These are phyloP conservation scores for Polypterus senegalus DNA, from an alignment of 2,113 vertebrate species.

Conservation along the genomic window DNA sequence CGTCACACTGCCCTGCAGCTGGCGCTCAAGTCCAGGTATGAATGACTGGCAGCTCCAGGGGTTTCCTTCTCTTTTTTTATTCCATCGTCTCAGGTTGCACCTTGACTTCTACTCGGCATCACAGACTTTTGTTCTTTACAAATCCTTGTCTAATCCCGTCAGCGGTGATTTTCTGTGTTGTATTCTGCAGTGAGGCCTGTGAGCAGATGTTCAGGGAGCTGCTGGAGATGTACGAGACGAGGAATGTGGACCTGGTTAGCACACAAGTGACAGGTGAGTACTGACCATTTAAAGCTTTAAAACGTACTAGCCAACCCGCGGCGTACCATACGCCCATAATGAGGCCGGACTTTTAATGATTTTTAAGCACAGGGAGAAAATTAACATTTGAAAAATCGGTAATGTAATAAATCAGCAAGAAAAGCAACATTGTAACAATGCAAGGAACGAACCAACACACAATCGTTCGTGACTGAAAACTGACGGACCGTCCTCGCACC, in stretches of 20 bases:
- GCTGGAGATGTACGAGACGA: conserved; percentile 38
- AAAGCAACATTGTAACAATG: no score
- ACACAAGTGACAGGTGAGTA: conserved; percentile 30
- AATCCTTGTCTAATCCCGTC: neutral
- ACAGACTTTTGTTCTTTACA: neutral
- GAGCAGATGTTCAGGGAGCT: conserved; percentile 58
- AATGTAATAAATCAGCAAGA: no score
- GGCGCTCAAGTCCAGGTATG: conserved; percentile 66
- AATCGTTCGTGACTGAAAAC: no score
- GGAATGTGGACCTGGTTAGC: conserved; percentile 23
- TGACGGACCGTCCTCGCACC: no score
- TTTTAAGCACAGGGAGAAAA: no score
- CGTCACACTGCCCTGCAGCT: conserved; percentile 59
- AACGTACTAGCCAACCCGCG: no score
- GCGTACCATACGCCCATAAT: no score
- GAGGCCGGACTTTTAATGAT: no score
- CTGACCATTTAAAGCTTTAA: neutral
- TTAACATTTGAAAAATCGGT: no score
- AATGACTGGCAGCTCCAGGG: accelerated
- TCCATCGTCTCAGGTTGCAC: neutral
- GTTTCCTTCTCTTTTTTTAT: no score
- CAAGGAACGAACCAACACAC: no score
- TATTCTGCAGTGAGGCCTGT: conserved; percentile 60
- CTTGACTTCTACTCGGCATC: neutral
- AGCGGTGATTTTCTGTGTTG: conserved; percentile 9